Conservation (phyloP, 2,888 invertebrate genomes). For the Diloba caeruleocephala region DNA sequence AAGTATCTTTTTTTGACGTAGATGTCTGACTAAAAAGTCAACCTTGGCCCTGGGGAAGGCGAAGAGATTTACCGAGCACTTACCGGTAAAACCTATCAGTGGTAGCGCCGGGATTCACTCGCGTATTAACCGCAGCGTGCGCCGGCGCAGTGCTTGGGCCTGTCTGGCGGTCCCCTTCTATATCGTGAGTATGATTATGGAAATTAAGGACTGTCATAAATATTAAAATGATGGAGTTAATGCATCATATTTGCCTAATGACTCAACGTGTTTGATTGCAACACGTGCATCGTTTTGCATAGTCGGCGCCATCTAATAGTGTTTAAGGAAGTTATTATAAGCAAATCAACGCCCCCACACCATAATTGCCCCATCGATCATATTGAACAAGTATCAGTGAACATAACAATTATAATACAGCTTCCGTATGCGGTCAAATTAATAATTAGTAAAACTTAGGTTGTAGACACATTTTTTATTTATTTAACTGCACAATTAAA, state of each 20-base stretch:
- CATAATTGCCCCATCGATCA: constrained; percentile 51
- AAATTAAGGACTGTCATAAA: constrained; percentile 1
- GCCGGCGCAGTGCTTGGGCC: no score
- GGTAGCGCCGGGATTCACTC: no score
- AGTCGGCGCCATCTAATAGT: constrained; percentile 37
- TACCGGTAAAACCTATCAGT: no score
- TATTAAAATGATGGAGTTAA: constrained; percentile 13
- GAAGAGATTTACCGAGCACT: no score
- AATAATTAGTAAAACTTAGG: constrained; percentile 9
- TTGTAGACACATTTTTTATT: constrained; percentile 1
- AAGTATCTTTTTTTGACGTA: no score
- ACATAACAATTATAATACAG: constrained; percentile 21
- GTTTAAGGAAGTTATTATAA: constrained; percentile 27
- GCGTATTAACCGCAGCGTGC: no score
- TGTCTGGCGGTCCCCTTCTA: no score
- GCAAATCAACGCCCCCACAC: constrained; percentile 25
- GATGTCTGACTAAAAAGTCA: no score
- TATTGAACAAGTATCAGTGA: constrained; percentile 29
- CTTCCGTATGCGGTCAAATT: constrained; percentile 42
- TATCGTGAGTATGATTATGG: no score
- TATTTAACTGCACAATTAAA: no score
- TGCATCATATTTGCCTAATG: constrained; percentile 34
- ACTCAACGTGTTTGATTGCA: constrained; percentile 14
- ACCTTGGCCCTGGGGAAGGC: no score
- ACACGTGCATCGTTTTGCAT: constrained; percentile 39